These are phyloP conservation scores for Sarcophaga carnaria DNA, from an alignment of 2,888 invertebrate species.

Conservation along the genomic window DNA sequence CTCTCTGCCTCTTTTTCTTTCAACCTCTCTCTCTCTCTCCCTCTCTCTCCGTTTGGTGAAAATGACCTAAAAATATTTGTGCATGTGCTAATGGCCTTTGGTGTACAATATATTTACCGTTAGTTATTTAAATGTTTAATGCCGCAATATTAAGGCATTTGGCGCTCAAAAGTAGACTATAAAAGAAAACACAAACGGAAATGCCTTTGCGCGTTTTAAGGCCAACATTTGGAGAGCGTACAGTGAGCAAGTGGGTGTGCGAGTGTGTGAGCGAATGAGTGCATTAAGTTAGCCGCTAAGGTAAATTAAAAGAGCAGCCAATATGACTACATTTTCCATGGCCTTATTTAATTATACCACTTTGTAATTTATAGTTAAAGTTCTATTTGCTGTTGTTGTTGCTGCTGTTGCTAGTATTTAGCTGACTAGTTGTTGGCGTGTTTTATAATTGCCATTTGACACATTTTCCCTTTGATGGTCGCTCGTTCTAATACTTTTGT, in stretches of 20 bases:
- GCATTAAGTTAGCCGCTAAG: neutral
- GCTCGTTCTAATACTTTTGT: neutral
- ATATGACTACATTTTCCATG: slow-evolving; percentile 50
- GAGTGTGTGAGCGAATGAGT: neutral
- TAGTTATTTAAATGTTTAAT: slow-evolving; percentile 19
- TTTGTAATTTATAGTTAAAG: slow-evolving; percentile 36
- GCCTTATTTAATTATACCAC: slow-evolving; percentile 27
- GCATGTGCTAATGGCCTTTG: slow-evolving; percentile 62
- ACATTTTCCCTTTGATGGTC: slow-evolving; percentile 19
- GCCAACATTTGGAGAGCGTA: slow-evolving; percentile 27
- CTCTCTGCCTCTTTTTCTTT: neutral
- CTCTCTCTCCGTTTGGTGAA: slow-evolving; percentile 27
- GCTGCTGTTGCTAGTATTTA: neutral
- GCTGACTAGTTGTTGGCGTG: slow-evolving; percentile 47
- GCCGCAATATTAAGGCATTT: slow-evolving; percentile 54
- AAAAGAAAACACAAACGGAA: slow-evolving; percentile 63
- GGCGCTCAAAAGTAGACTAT: slow-evolving; percentile 52
- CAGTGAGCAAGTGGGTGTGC: neutral
- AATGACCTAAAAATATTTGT: slow-evolving; percentile 70
- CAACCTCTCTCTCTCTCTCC: slow-evolving; percentile 12
- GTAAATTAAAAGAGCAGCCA: slow-evolving; percentile 23
- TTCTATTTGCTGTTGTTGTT: slow-evolving; percentile 26
- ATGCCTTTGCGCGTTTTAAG: slow-evolving; percentile 66
- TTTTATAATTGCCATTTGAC: slow-evolving; percentile 65
- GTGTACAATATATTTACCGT: slow-evolving; percentile 45